Percentiles rank a stretch among this genome's conserved stretches.
Conservation (phyloP, 2,888 invertebrate genomes). For the Harpalus rubripes region DNA sequence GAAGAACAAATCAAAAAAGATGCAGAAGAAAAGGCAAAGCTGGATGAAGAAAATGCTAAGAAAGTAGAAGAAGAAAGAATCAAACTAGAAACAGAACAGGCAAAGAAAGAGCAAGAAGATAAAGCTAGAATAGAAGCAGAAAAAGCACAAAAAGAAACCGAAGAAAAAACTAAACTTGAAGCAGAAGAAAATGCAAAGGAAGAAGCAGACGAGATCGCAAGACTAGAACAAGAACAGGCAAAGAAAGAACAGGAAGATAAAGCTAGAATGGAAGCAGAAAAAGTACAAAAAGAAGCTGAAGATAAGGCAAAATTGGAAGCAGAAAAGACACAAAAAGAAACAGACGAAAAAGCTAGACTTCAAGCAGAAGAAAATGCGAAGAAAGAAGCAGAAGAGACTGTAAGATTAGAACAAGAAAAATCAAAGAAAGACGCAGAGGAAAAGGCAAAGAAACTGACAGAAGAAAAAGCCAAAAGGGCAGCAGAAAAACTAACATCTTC, state of each 20-base stretch:
- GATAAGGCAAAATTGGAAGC: constrained; percentile 70
- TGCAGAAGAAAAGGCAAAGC: constrained; percentile 32
- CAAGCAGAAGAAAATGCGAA: constrained; percentile 67
- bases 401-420: constrained; percentile 68
- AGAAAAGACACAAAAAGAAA: constrained; percentile 69
- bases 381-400: constrained; percentile 66
- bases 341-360: constrained; percentile 65
- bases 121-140: constrained; percentile 69
- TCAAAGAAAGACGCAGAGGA: constrained; percentile 67
- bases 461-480: constrained; percentile 66
- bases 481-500: constrained; percentile 57
- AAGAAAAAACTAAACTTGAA: constrained; percentile 66
- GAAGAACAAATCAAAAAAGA: too few relatives aligned
- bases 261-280: constrained; percentile 75
- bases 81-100: constrained; percentile 68
- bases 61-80: constrained; percentile 50
- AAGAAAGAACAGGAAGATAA: constrained; percentile 69
- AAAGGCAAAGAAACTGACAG: constrained; percentile 73
- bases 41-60: constrained; percentile 61
- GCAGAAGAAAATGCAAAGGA: constrained; percentile 66
- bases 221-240: constrained; percentile 67
- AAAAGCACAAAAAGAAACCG: constrained; percentile 68
- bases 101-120: constrained; percentile 71
- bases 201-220: constrained; percentile 65
- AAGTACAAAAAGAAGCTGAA: constrained; percentile 71